Percentiles rank a stretch among this genome's conserved stretches.
phyloP scores from a whole-genome alignment of 2,797 vertebrate genomes.

The Pseudopleuronectes americanus region DNA sequence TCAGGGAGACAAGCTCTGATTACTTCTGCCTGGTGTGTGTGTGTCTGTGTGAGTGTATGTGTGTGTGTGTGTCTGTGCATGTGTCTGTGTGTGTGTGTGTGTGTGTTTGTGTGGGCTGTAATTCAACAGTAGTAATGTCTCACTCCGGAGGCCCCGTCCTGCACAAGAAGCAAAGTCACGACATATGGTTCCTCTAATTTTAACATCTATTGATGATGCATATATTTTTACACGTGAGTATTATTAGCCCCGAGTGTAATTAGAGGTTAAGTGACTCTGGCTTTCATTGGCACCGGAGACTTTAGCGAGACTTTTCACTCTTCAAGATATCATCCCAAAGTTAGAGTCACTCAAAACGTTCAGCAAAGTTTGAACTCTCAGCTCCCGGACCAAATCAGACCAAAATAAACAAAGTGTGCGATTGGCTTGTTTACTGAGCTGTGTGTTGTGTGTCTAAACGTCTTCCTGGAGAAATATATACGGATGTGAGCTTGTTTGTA shows the following conservation, averaged over 20 bases:
- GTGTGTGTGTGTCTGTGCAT: neutral
- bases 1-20: conserved; percentile 29
- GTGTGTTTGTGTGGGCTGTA: conserved; percentile 2
- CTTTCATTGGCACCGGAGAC: conserved; percentile 23
- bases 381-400: conserved; percentile 15
- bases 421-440: conserved; percentile 39
- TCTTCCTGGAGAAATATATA: conserved; percentile 51
- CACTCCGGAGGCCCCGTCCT: conserved; percentile 17
- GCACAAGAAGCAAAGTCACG: conserved; percentile 1
- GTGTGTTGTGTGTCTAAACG: conserved; percentile 15
- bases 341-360: neutral
- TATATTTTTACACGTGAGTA: conserved; percentile 53
- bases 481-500: conserved; percentile 44
- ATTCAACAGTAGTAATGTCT: conserved; percentile 47
- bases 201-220: conserved; percentile 6
- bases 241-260: conserved; percentile 56
- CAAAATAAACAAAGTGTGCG: conserved; percentile 35
- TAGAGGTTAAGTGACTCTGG: conserved; percentile 47
- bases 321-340: too few species aligned
- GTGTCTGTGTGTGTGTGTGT: conserved; percentile 10
- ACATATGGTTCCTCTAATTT: conserved; percentile 45
- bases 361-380: neutral
- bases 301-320: neutral
- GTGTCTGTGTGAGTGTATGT: conserved; percentile 13
- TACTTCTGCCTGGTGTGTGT: conserved; percentile 16